phyloP scores from a whole-genome alignment of 2,113 vertebrate species.

The Pluvialis apricaria region DNA sequence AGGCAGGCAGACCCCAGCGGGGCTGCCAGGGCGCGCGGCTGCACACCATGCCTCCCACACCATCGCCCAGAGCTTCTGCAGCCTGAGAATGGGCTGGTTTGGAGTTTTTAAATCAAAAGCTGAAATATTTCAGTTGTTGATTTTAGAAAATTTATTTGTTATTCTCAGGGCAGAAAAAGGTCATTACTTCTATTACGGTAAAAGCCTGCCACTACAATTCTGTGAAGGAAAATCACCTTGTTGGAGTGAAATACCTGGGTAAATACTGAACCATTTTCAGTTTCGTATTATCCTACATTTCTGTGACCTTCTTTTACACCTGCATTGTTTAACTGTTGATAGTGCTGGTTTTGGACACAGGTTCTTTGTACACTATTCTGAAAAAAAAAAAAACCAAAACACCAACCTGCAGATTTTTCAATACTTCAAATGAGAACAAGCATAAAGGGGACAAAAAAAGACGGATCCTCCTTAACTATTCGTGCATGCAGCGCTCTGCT shows the following conservation, averaged over 20 bases:
- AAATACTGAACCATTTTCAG: neutral
- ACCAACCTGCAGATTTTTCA: neutral
- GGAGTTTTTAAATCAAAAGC: neutral
- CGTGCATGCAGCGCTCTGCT: neutral
- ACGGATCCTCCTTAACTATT: neutral
- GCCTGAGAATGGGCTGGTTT: neutral
- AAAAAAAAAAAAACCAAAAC: neutral
- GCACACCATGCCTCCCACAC: fast-evolving
- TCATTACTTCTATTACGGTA: fast-evolving
- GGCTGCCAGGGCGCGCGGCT: neutral
- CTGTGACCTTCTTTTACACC: neutral
- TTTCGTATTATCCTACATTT: neutral
- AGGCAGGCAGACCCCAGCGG: fast-evolving
- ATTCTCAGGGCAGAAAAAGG: neutral
- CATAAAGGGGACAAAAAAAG: neutral
- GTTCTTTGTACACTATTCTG: neutral
- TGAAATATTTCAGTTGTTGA: fast-evolving
- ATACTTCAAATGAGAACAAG: neutral
- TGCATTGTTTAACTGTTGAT: neutral
- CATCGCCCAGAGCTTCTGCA: fast-evolving
- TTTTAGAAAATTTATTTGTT: neutral
- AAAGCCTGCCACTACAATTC: neutral
- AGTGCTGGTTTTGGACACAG: neutral
- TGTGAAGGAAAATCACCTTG: neutral
- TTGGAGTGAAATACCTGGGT: neutral